Conservation (phyloP, 1,140 invertebrate genomes). For the Sycophaga agraensis region DNA sequence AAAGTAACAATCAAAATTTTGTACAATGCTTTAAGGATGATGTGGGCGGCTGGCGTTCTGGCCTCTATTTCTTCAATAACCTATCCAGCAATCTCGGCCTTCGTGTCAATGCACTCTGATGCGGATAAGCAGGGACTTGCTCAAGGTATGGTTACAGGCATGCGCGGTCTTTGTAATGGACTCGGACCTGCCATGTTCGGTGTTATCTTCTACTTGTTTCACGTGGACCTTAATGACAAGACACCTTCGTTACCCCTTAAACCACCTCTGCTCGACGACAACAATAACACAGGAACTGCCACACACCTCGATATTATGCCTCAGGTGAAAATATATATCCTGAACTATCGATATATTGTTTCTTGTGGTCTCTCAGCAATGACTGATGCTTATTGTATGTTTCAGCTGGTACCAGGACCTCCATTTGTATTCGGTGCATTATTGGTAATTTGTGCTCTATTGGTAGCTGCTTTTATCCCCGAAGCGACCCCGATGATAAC, state of each 20-base stretch:
- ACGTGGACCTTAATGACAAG: slow-evolving; percentile 91
- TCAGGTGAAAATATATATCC: slow-evolving; percentile 47
- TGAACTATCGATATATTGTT: slow-evolving; percentile 6
- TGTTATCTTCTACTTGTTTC: slow-evolving; percentile 97
- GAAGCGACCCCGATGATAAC: slow-evolving; percentile 62
- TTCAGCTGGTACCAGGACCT: slow-evolving; percentile 90
- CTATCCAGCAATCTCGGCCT: slow-evolving; percentile 99
- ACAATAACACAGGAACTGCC: slow-evolving; percentile 54
- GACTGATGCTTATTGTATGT: too few relatives aligned
- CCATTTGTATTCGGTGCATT: slow-evolving; percentile 99
- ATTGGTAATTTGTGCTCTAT: slow-evolving; percentile 90
- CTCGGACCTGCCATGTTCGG: slow-evolving; percentile 88
- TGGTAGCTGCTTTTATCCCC: slow-evolving; percentile 91
- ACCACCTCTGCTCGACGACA: slow-evolving; percentile 51
- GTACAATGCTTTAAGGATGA: slow-evolving; percentile 94
- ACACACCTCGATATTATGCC: slow-evolving; percentile 60
- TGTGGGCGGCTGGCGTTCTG: slow-evolving; percentile 96
- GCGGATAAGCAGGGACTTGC: slow-evolving; percentile 97
- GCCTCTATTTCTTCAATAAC: slow-evolving; percentile 94
- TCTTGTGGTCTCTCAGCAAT: too few relatives aligned
- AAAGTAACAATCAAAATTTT: too few relatives aligned
- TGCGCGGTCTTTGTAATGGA: slow-evolving; percentile 87
- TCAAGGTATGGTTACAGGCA: slow-evolving; percentile 97
- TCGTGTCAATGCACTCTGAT: slow-evolving; percentile 95
- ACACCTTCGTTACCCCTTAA: slow-evolving; percentile 49